Evolutionary conservation across 2,888 invertebrate genomes (phyloP).

Genomic region (Globia sparganii): DNA sequence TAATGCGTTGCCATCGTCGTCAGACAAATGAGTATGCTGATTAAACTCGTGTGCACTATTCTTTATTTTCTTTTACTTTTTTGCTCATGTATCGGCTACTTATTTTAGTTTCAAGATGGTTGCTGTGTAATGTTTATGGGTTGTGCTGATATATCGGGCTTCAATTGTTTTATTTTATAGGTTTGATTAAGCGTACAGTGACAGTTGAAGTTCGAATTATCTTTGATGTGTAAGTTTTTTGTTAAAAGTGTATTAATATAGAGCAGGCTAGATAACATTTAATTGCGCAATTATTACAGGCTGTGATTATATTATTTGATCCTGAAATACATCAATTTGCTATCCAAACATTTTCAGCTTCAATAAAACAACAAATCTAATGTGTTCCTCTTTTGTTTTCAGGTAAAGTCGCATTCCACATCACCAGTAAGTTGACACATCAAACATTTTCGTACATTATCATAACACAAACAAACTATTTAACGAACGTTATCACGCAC

Average conservation of each 20-base stretch:
- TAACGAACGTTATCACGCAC: conserved; percentile 80
- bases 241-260: background rate
- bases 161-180: conserved; percentile 34
- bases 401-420: conserved; percentile 77
- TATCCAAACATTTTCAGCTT: conserved; percentile 17
- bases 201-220: conserved; percentile 4
- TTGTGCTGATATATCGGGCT: conserved; percentile 29
- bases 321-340: conserved; percentile 11
- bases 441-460: conserved; percentile 69
- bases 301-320: background rate
- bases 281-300: background rate
- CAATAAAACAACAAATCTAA: conserved; percentile 37
- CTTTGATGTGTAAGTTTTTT: background rate
- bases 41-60: conserved; percentile 80
- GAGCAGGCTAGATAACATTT: background rate
- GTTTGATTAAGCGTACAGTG: conserved; percentile 19
- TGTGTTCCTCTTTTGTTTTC: conserved; percentile 70
- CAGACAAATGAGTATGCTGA: conserved; percentile 86
- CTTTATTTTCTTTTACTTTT: conserved; percentile 73
- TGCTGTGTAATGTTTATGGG: conserved; percentile 52
- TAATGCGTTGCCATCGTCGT: conserved; percentile 75
- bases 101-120: conserved; percentile 57
- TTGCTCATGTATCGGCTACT: conserved; percentile 55
- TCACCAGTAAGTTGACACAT: conserved; percentile 70
- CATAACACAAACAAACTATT: conserved; percentile 82